Evolutionary conservation across 1,140 invertebrate species (phyloP).

Genomic region (Daktulosphaira vitifoliae): DNA sequence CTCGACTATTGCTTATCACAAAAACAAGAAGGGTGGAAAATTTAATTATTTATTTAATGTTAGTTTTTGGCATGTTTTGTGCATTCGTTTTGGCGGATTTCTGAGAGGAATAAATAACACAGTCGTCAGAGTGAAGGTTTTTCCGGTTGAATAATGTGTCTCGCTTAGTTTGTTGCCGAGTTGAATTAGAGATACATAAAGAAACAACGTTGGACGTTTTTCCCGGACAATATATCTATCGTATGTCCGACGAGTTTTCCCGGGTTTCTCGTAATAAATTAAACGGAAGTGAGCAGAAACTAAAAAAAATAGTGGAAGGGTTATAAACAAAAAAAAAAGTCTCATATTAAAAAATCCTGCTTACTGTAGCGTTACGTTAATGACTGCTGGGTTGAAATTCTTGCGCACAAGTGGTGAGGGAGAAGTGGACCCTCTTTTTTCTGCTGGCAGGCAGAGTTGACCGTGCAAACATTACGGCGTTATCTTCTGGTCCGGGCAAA

Average conservation of each 20-base stretch:
- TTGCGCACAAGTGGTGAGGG: conserved; percentile 28
- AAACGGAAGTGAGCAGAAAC: conserved; percentile 31
- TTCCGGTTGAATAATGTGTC: conserved; percentile 32
- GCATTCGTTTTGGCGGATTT: conserved; percentile 12
- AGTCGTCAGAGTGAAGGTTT: conserved; percentile 7
- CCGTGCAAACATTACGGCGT: conserved; percentile 32
- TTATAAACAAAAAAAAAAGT: neutral
- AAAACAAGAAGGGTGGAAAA: neutral
- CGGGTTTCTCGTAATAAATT: conserved; percentile 33
- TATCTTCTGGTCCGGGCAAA: conserved; percentile 31
- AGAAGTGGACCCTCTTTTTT: conserved; percentile 27
- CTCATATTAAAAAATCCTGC: conserved; percentile 33
- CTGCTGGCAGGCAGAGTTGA: conserved; percentile 16
- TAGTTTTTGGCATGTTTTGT: neutral
- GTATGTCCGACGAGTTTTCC: conserved; percentile 13
- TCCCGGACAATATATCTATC: conserved; percentile 16
- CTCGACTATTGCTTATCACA: neutral
- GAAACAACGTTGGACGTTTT: conserved; percentile 24
- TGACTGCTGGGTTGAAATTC: conserved; percentile 31
- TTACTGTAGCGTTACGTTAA: conserved; percentile 34
- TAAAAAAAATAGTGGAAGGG: conserved; percentile 6
- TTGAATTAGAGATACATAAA: conserved; percentile 25
- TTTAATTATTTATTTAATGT: conserved; percentile 14
- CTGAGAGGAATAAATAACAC: conserved; percentile 33
- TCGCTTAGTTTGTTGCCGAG: conserved; percentile 14